These are phyloP conservation scores for Melanocharis versteri DNA, from an alignment of 2,113 vertebrate genomes.

Conservation along the genomic window DNA sequence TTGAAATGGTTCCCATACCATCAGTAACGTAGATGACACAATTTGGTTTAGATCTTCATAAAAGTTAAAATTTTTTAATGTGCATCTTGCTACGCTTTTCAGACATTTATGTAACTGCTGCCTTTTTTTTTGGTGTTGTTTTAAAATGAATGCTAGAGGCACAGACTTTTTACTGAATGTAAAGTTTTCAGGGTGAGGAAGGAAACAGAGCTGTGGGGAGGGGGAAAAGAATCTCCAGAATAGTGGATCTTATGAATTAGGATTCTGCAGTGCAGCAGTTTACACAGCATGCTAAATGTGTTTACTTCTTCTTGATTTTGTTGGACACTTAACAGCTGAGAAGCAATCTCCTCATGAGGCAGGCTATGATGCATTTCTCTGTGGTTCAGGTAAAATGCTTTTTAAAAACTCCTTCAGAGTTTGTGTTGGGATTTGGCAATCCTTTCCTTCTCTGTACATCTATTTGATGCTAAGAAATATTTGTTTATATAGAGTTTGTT, in stretches of 20 bases:
- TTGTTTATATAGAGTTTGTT: constrained; percentile 1
- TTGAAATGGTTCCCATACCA: neutral
- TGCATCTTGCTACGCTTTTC: neutral
- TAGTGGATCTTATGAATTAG: neutral
- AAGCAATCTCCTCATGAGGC: constrained; percentile 72
- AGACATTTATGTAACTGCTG: neutral
- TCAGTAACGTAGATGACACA: fast-evolving
- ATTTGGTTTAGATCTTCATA: neutral
- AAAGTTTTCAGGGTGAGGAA: neutral
- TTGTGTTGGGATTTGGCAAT: neutral
- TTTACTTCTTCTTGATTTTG: neutral
- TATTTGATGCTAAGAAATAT: neutral
- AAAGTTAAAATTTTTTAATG: neutral
- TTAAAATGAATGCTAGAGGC: neutral
- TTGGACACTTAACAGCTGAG: constrained; percentile 37
- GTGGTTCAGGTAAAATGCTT: constrained; percentile 71
- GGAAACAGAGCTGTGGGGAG: neutral
- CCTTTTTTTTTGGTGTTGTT: neutral
- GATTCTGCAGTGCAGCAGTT: neutral
- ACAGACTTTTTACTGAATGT: neutral
- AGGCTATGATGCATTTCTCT: constrained; percentile 77
- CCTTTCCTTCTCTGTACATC: neutral
- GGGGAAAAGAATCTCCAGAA: neutral
- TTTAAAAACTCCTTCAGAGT: neutral
- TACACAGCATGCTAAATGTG: neutral